These are phyloP conservation scores for Sclerurus mexicanus DNA, from an alignment of 2,113 vertebrate genomes.

Conservation along the genomic window DNA sequence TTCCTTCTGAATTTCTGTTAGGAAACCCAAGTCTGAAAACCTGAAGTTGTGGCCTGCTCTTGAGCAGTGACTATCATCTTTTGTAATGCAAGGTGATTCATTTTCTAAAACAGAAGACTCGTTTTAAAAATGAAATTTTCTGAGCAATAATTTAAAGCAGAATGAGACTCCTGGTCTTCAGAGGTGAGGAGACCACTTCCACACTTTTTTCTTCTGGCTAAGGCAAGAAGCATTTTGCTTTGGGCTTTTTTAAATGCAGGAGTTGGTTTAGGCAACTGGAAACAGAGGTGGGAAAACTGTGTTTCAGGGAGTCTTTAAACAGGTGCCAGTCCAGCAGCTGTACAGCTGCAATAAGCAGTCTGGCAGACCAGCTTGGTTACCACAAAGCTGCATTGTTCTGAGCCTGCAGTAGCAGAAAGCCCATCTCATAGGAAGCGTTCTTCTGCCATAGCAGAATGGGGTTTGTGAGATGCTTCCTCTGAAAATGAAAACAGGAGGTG, in stretches of 20 bases:
- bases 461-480: background rate
- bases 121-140: background rate
- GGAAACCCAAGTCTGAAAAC: background rate
- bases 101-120: background rate
- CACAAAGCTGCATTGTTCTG: background rate
- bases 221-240: background rate
- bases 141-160: background rate
- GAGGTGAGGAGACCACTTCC: background rate
- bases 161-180: background rate
- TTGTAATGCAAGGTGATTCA: background rate
- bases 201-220: background rate
- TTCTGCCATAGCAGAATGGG: background rate
- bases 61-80: background rate
- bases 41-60: background rate
- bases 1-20: background rate
- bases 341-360: background rate
- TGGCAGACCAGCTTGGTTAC: background rate
- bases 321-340: background rate
- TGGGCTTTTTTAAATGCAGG: background rate
- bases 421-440: background rate
- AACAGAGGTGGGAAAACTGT: background rate
- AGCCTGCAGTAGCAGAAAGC: background rate
- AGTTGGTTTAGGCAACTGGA: background rate
- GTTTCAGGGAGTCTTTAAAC: background rate
- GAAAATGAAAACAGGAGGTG: background rate